Conservation (phyloP, 2,113 vertebrate species). For the Condylura cristata region DNA sequence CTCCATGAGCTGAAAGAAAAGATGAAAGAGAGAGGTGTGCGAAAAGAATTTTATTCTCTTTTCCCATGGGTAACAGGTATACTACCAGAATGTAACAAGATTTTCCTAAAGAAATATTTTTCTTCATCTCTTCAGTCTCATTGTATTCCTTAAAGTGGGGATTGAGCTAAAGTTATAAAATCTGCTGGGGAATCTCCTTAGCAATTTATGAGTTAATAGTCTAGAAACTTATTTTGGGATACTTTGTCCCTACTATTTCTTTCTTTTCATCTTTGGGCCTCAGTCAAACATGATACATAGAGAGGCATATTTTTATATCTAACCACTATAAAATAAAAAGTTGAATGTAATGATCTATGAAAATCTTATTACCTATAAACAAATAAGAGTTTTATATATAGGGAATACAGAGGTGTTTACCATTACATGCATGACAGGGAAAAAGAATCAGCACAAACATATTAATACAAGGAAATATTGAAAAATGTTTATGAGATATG, state of each 20-base stretch:
- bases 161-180: neutral
- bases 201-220: neutral
- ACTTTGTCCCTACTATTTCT: neutral
- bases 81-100: neutral
- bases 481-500: neutral
- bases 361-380: neutral
- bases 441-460: neutral
- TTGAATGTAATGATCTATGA: neutral
- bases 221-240: neutral
- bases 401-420: neutral
- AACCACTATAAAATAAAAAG: neutral
- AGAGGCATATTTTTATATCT: neutral
- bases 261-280: neutral
- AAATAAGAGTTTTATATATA: neutral
- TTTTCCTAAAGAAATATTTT: conserved; percentile 5
- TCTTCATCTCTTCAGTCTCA: neutral
- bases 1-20: neutral
- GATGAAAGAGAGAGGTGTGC: no score
- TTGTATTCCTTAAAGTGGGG: neutral
- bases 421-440: neutral
- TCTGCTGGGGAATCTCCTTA: neutral
- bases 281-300: neutral
- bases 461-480: neutral
- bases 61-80: neutral
- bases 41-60: neutral